Percentiles rank a stretch among this genome's conserved stretches.
phyloP scores from a whole-genome alignment of 2,113 vertebrate species.

The Ardeotis arabs region DNA sequence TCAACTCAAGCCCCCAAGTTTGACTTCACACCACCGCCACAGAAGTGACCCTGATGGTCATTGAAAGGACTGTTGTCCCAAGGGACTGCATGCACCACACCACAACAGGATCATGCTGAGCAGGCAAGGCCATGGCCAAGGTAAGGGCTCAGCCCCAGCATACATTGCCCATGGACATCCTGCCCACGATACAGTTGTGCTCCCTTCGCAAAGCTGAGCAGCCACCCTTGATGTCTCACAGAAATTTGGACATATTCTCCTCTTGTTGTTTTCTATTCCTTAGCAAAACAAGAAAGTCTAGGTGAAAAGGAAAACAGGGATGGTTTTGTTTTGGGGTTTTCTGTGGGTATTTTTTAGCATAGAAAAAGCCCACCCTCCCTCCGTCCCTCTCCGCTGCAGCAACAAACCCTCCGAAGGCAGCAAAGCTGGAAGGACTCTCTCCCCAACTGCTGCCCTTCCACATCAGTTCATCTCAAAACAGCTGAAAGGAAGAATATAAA shows the following conservation, averaged over 20 bases:
- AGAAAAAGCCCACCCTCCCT: neutral
- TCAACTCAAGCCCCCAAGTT: neutral
- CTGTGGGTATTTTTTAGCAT: neutral
- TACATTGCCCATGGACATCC: rapidly evolving
- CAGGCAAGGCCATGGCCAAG: neutral
- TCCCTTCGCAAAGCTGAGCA: neutral
- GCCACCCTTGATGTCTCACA: neutral
- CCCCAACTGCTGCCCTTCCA: neutral
- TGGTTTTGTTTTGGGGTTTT: neutral
- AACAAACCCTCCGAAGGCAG: neutral
- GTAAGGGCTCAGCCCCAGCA: neutral
- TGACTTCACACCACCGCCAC: neutral
- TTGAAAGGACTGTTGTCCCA: neutral
- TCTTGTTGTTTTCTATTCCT: neutral
- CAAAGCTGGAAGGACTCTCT: neutral
- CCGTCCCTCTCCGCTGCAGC: neutral
- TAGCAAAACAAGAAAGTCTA: neutral
- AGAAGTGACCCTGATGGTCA: neutral
- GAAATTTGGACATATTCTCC: rapidly evolving
- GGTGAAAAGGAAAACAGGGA: neutral
- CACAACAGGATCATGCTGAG: rapidly evolving
- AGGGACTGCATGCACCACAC: rapidly evolving
- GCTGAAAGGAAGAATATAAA: conserved; percentile 3
- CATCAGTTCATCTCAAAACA: neutral
- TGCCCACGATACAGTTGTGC: rapidly evolving